Percentiles rank a stretch among this genome's conserved stretches.
Evolutionary conservation across 2,888 invertebrate species (phyloP).

Genomic region (Dasysyrphus albostriatus): DNA sequence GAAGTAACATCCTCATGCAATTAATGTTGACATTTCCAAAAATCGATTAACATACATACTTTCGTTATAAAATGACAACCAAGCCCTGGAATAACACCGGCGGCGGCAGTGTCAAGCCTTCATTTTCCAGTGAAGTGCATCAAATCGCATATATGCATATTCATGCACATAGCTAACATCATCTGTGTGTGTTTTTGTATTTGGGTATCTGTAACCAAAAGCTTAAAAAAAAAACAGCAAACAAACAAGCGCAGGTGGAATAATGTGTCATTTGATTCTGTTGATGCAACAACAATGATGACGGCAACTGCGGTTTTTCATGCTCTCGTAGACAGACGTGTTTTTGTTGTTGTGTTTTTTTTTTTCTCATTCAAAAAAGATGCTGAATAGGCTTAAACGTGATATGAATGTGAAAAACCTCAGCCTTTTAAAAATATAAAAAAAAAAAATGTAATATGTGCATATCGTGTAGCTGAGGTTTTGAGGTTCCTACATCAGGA

Average conservation of each 20-base stretch:
- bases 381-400: slow-evolving; percentile 43
- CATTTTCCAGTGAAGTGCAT: slow-evolving; percentile 36
- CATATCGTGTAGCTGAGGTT: slow-evolving; percentile 29
- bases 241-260: slow-evolving; percentile 53
- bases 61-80: slow-evolving; percentile 1
- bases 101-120: slow-evolving; percentile 32
- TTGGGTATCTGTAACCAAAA: slow-evolving; percentile 13
- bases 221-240: slow-evolving; percentile 38
- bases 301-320: slow-evolving; percentile 31
- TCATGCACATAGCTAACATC: background rate
- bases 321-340: slow-evolving; percentile 41
- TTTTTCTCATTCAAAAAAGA: background rate
- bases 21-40: slow-evolving; percentile 44
- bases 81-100: background rate
- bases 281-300: slow-evolving; percentile 41
- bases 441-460: slow-evolving; percentile 20
- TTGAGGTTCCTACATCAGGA: slow-evolving; percentile 19
- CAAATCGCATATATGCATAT: slow-evolving; percentile 40
- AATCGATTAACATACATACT: slow-evolving; percentile 53
- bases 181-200: background rate
- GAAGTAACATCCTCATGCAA: slow-evolving; percentile 15
- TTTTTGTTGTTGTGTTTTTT: background rate
- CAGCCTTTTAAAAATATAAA: slow-evolving; percentile 26
- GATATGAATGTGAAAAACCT: slow-evolving; percentile 54
- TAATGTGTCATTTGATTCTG: slow-evolving; percentile 46